Evolutionary conservation across 2,113 vertebrate species (phyloP).

Genomic region (Trichechus manatus): DNA sequence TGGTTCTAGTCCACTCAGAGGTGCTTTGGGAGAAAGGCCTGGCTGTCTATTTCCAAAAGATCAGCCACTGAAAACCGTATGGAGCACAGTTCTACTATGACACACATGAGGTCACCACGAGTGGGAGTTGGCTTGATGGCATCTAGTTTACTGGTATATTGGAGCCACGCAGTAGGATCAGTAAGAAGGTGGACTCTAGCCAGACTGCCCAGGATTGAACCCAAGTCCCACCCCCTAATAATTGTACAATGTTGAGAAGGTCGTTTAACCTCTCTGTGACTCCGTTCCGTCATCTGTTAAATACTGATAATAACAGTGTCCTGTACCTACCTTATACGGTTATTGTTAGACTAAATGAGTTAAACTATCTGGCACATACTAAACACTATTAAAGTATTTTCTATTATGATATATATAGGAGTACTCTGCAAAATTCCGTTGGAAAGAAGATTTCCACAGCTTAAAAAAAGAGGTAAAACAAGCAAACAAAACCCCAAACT

Average conservation of each 20-base stretch:
- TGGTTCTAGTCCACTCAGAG: neutral
- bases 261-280: neutral
- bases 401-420: neutral
- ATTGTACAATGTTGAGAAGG: neutral
- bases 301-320: neutral
- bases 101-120: neutral
- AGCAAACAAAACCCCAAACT: constrained; percentile 34
- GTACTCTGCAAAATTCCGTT: neutral
- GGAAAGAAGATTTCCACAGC: neutral
- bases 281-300: neutral
- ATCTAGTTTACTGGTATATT: neutral
- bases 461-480: constrained; percentile 39
- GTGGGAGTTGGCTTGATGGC: neutral
- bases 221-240: neutral
- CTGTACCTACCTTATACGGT: neutral
- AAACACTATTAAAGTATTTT: neutral
- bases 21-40: neutral
- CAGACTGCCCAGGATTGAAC: neutral
- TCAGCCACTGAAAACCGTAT: neutral
- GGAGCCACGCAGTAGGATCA: neutral
- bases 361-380: neutral
- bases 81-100: neutral
- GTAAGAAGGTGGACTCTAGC: neutral
- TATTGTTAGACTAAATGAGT: neutral
- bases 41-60: neutral